These are phyloP conservation scores for Drosophila seclusa DNA, from an alignment of 2,888 invertebrate species.

Conservation along the genomic window DNA sequence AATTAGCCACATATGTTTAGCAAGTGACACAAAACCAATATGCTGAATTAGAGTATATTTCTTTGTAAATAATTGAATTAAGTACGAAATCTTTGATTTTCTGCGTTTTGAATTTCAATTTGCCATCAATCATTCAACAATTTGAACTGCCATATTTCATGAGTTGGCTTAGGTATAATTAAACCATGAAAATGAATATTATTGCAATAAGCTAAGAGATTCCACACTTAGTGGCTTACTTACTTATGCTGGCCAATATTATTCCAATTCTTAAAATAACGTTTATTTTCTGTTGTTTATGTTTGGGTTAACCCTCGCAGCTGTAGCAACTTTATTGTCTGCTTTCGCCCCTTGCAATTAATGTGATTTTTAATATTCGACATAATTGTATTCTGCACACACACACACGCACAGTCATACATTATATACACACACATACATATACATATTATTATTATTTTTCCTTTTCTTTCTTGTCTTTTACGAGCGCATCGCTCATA, in stretches of 20 bases:
- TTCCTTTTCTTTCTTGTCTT: conserved; percentile 18
- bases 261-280: not conserved
- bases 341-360: conserved; percentile 26
- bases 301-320: conserved; percentile 19
- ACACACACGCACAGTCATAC: not conserved
- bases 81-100: not conserved
- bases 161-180: not conserved
- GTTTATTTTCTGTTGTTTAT: not conserved
- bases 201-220: not conserved
- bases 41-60: not conserved
- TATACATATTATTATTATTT: not conserved
- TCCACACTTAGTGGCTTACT: not conserved
- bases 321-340: conserved; percentile 12
- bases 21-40: not conserved
- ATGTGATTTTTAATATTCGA: conserved; percentile 69
- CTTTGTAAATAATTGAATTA: not conserved
- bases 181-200: not conserved
- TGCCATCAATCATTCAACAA: not conserved
- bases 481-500: conserved; percentile 44
- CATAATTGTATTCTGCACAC: conserved; percentile 24
- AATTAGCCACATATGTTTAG: not conserved
- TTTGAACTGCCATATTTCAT: not conserved
- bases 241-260: too few species aligned
- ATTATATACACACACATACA: not conserved
- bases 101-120: not conserved